Percentiles rank a stretch among this genome's conserved stretches.
Conservation (phyloP, 2,797 vertebrate genomes). For the Pseudochromis fuscus region DNA sequence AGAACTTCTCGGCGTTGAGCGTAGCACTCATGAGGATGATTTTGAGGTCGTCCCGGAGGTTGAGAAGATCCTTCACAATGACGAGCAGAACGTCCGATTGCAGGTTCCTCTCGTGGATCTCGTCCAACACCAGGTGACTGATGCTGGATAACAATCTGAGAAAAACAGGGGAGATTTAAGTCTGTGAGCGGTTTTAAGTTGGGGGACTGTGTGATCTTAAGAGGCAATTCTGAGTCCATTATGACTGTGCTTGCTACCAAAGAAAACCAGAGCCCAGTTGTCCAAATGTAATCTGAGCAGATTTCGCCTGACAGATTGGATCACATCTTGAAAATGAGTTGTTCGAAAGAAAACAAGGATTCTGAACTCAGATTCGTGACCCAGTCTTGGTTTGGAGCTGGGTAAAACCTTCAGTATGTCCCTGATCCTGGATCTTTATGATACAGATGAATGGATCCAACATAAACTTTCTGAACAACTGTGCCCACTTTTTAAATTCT, state of each 20-base stretch:
- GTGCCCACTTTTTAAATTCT: background rate
- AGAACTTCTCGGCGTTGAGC: slow-evolving; percentile 97
- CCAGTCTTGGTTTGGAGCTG: too few species aligned
- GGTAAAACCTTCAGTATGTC: too few species aligned
- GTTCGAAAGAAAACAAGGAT: too few species aligned
- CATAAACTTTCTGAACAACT: too few species aligned
- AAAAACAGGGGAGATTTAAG: background rate
- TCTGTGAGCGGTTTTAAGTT: background rate
- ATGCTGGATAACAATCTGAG: slow-evolving; percentile 89
- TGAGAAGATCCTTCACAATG: slow-evolving; percentile 93
- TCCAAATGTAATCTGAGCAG: too few species aligned
- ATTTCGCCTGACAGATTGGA: too few species aligned
- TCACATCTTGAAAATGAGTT: too few species aligned
- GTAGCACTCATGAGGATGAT: slow-evolving; percentile 98
- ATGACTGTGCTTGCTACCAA: background rate
- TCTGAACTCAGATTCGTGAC: too few species aligned
- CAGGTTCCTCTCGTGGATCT: slow-evolving; percentile 97
- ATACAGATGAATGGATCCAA: too few species aligned
- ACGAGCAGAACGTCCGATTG: slow-evolving; percentile 96
- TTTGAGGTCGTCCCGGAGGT: slow-evolving; percentile 89
- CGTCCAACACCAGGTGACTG: slow-evolving; percentile 95
- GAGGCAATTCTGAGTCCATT: background rate
- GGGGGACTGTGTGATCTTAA: background rate
- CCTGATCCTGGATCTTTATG: too few species aligned
- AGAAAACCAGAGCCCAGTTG: too few species aligned